Conservation (phyloP, 1,140 invertebrate species). For the Nymphalis io region DNA sequence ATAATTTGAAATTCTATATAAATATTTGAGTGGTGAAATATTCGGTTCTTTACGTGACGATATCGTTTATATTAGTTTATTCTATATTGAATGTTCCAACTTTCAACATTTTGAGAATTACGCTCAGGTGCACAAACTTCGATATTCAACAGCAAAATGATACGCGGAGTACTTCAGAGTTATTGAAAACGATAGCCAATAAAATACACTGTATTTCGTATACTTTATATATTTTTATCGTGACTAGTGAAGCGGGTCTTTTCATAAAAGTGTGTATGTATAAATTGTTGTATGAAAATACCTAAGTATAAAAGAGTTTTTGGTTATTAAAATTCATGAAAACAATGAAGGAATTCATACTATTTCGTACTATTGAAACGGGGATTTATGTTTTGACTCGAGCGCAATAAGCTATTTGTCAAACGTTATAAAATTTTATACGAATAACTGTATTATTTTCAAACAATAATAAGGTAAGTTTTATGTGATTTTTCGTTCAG, state of each 20-base stretch:
- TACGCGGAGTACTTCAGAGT: neutral
- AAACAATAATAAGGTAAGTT: too few species aligned
- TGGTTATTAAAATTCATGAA: too few species aligned
- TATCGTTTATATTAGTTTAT: constrained; percentile 4
- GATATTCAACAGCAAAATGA: constrained; percentile 19
- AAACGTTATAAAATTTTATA: too few species aligned
- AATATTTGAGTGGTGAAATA: too few species aligned
- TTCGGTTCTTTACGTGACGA: neutral
- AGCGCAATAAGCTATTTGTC: too few species aligned
- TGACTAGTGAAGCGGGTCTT: constrained; percentile 2
- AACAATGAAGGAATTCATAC: too few species aligned
- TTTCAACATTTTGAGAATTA: constrained; percentile 11
- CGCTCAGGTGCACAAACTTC: constrained; percentile 20
- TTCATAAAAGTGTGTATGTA: constrained; percentile 10
- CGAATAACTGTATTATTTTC: too few species aligned
- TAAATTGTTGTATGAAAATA: neutral
- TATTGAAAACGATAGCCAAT: constrained; percentile 22
- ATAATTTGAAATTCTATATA: too few species aligned
- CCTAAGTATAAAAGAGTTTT: too few species aligned
- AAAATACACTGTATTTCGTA: constrained; percentile 17
- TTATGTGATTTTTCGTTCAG: too few species aligned
- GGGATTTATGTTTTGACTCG: too few species aligned
- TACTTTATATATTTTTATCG: constrained; percentile 7
- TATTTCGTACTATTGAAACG: too few species aligned
- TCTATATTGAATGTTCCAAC: neutral